Conservation (phyloP, 2,888 invertebrate species). For the Operophtera brumata region DNA sequence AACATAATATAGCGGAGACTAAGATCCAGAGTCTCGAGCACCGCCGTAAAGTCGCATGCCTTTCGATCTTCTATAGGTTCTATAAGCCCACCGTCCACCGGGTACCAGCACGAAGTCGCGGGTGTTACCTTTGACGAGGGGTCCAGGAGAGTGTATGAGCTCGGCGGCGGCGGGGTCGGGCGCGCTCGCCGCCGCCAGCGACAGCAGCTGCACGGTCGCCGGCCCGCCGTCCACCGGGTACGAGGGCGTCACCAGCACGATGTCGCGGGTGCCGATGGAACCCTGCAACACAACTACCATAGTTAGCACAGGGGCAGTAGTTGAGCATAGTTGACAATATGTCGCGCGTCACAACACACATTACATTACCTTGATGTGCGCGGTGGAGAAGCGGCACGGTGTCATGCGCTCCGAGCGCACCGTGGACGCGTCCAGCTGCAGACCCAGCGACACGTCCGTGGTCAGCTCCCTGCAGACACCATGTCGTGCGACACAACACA, state of each 20-base stretch:
- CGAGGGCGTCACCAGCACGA: slow-evolving; percentile 88
- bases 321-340: no score
- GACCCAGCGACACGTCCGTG: slow-evolving; percentile 79
- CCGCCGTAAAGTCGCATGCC: no score
- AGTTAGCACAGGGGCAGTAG: no score
- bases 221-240: slow-evolving; percentile 90
- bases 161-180: slow-evolving; percentile 72
- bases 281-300: slow-evolving; percentile 41
- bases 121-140: slow-evolving; percentile 82
- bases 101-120: no score
- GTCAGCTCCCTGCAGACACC: slow-evolving; percentile 61
- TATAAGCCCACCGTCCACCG: no score
- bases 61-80: no score
- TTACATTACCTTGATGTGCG: slow-evolving; percentile 89
- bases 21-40: no score
- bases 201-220: slow-evolving; percentile 87
- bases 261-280: slow-evolving; percentile 65
- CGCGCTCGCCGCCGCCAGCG: slow-evolving; percentile 79
- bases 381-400: slow-evolving; percentile 90
- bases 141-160: slow-evolving; percentile 80
- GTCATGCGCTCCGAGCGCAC: slow-evolving; percentile 86
- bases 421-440: slow-evolving; percentile 80
- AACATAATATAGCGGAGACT: no score
- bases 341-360: no score
- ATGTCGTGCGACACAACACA: no score